Percentiles rank a stretch among this genome's conserved stretches.
These are phyloP conservation scores for Caenorhabditis inopinata DNA, from an alignment of 1,140 invertebrate species.

Conservation along the genomic window DNA sequence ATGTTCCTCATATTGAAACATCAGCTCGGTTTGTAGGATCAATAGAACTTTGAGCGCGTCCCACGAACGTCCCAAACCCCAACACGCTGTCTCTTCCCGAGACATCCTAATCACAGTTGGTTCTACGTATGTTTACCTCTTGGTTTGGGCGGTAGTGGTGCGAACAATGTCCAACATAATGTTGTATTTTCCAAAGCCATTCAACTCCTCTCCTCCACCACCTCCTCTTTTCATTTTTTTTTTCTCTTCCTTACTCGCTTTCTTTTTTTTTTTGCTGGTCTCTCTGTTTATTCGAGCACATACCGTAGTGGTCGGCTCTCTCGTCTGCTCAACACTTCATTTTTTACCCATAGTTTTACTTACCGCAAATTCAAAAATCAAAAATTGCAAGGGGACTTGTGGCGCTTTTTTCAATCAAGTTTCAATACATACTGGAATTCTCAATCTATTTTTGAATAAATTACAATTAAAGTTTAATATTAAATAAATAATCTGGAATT, in stretches of 20 bases:
- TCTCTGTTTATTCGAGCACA: constrained; percentile 31
- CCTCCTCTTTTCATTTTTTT: not conserved
- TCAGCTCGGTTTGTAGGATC: too few species aligned
- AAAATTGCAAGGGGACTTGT: too few species aligned
- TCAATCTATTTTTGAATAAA: too few species aligned
- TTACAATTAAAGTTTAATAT: too few species aligned
- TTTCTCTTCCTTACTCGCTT: not conserved
- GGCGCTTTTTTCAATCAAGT: too few species aligned
- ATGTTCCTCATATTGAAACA: too few species aligned
- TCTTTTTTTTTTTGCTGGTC: too few species aligned
- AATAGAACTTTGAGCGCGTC: not conserved
- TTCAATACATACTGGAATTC: too few species aligned
- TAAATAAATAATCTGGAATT: too few species aligned
- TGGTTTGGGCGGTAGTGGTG: not conserved
- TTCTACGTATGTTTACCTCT: not conserved
- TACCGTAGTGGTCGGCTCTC: constrained; percentile 18
- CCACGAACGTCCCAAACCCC: too few species aligned
- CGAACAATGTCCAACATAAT: constrained; percentile 20
- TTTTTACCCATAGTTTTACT: not conserved
- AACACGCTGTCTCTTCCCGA: too few species aligned
- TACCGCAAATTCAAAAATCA: not conserved
- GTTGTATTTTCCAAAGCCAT: not conserved
- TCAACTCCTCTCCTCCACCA: not conserved
- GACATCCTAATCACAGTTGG: constrained; percentile 1
- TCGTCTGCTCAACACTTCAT: constrained; percentile 15